A percentile compares a stretch with the other conserved stretches of the same genome.
Conservation (phyloP, 2,797 vertebrate genomes). For the Nyctibius grandis region DNA sequence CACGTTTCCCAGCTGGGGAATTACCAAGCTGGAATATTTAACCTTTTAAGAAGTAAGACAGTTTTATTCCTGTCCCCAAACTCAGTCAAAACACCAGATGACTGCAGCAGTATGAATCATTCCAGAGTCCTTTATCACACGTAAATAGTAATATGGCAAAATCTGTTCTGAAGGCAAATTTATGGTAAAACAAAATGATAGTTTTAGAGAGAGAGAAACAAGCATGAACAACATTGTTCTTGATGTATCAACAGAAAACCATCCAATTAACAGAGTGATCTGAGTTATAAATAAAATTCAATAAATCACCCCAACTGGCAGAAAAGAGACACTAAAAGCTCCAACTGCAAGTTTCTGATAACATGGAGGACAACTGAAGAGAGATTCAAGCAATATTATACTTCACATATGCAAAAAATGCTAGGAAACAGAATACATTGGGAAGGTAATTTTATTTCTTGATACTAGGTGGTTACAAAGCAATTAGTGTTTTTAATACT, state of each 20-base stretch:
- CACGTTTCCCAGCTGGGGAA: background rate
- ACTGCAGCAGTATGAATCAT: background rate
- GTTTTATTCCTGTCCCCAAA: background rate
- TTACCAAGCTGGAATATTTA: background rate
- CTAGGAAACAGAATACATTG: background rate
- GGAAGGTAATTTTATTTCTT: background rate
- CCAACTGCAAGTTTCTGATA: background rate
- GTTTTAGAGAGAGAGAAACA: background rate
- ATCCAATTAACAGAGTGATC: background rate
- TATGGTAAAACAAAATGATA: background rate
- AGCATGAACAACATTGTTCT: background rate
- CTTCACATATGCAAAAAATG: background rate
- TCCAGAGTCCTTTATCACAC: background rate
- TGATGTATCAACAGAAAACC: background rate
- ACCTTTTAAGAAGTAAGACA: background rate
- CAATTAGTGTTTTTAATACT: background rate
- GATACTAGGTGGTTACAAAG: background rate
- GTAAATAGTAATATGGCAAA: background rate
- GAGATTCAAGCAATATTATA: background rate
- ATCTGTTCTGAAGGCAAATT: background rate
- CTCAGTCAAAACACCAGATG: background rate
- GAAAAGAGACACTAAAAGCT: background rate
- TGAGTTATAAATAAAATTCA: background rate
- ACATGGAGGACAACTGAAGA: background rate
- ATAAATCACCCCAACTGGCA: rapidly evolving